Conservation (phyloP, 2,113 vertebrate species). For the Cettia cetti region DNA sequence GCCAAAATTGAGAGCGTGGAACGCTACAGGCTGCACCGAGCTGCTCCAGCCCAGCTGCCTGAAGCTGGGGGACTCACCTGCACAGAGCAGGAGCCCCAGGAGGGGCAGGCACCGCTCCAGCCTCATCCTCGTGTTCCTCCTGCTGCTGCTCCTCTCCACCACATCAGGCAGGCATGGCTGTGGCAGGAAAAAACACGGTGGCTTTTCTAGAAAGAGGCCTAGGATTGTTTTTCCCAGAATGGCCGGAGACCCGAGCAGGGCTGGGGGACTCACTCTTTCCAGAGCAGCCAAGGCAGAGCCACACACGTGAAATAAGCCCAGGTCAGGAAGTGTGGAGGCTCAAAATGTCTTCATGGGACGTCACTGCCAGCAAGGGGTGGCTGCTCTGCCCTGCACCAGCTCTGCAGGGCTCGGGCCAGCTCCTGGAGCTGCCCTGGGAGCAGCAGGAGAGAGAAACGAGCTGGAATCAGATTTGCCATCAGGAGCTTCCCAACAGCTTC, state of each 20-base stretch:
- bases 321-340: constrained; percentile 47
- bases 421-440: background rate
- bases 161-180: background rate
- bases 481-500: background rate
- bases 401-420: background rate
- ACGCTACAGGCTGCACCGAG: fast-evolving
- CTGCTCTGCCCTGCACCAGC: background rate
- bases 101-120: background rate
- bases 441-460: background rate
- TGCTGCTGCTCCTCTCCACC: background rate
- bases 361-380: background rate
- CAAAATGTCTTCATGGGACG: background rate
- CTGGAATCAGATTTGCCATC: fast-evolving
- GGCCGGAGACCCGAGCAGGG: fast-evolving
- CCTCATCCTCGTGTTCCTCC: background rate
- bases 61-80: constrained; percentile 8
- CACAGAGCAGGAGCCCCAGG: constrained; percentile 13
- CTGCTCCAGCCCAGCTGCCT: background rate
- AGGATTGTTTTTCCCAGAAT: background rate
- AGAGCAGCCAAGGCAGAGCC: background rate
- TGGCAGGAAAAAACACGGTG: background rate
- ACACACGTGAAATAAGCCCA: background rate
- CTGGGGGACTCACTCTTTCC: background rate
- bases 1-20: fast-evolving
- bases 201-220: background rate